Evolutionary conservation across 2,797 vertebrate genomes (phyloP).

Genomic region (Micrastur ruficollis): DNA sequence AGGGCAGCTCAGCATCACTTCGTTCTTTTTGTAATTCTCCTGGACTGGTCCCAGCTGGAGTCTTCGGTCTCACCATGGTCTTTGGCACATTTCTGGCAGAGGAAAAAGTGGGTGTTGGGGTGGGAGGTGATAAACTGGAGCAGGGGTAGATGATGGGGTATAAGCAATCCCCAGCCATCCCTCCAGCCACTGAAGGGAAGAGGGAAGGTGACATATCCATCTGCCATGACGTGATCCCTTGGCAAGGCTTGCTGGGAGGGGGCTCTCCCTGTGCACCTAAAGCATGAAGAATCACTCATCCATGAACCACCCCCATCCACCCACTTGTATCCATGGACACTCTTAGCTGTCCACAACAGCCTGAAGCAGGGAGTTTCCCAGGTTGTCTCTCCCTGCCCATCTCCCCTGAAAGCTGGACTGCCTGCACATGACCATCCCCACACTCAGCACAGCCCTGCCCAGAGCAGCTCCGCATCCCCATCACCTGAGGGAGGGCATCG

Average conservation of each 20-base stretch:
- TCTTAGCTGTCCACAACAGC: neutral
- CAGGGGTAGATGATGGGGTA: neutral
- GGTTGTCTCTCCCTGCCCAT: neutral
- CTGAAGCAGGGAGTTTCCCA: neutral
- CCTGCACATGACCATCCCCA: too few species aligned
- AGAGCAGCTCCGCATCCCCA: neutral
- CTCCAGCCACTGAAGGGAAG: too few species aligned
- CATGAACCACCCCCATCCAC: too few species aligned
- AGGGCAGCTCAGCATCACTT: neutral
- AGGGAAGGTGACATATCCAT: too few species aligned
- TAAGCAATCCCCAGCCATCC: too few species aligned
- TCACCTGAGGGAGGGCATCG: accelerated
- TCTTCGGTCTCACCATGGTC: neutral
- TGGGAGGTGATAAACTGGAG: neutral
- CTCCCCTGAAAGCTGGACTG: neutral
- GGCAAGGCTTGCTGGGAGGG: too few species aligned
- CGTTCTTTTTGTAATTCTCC: neutral
- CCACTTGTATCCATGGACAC: neutral
- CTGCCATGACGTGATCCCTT: too few species aligned
- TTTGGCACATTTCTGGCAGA: neutral
- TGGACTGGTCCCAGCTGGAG: neutral
- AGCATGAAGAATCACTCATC: neutral
- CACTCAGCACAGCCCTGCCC: neutral
- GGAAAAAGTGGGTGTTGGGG: neutral
- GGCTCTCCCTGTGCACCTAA: too few species aligned